phyloP scores from a whole-genome alignment of 2,797 vertebrate genomes.

The Serranus cabrilla region DNA sequence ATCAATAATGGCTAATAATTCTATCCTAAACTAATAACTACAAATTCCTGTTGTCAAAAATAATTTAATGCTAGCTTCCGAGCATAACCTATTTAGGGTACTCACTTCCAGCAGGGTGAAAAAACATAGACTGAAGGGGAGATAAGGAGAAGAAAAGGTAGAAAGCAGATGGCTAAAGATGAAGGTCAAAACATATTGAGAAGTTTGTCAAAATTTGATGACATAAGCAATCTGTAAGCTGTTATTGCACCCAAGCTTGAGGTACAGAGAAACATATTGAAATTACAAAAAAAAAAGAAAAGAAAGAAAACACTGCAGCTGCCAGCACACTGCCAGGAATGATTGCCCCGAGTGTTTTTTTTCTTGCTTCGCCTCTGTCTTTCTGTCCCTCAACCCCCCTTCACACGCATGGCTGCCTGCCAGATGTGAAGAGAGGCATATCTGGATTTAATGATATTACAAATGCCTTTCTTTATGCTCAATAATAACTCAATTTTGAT shows the following conservation, averaged over 20 bases:
- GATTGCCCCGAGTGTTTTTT: conserved; percentile 92
- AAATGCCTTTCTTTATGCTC: conserved; percentile 97
- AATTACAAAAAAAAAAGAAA: conserved; percentile 87
- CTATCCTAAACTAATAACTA: background rate
- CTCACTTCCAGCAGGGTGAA: conserved; percentile 27
- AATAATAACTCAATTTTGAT: conserved; percentile 98
- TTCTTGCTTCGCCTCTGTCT: conserved; percentile 56
- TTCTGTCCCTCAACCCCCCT: conserved; percentile 54
- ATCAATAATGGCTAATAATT: conserved; percentile 3
- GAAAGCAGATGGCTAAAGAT: conserved; percentile 96
- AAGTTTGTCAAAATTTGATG: conserved; percentile 99
- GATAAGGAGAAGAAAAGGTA: conserved; percentile 76
- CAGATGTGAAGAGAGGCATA: conserved; percentile 95
- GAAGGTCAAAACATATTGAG: conserved; percentile 97
- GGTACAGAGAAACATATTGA: conserved; percentile 98
- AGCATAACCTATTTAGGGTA: conserved; percentile 26
- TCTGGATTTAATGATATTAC: conserved; percentile 99
- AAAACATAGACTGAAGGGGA: conserved; percentile 46
- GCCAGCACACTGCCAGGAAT: conserved; percentile 91
- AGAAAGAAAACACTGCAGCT: conserved; percentile 84
- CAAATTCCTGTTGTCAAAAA: conserved; percentile 10
- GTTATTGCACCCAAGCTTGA: conserved; percentile 95
- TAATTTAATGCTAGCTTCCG: conserved; percentile 17
- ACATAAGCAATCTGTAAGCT: conserved; percentile 98
- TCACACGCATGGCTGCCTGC: conserved; percentile 91